These are phyloP conservation scores for Mercenaria mercenaria DNA, from an alignment of 1,140 invertebrate genomes.

Conservation along the genomic window DNA sequence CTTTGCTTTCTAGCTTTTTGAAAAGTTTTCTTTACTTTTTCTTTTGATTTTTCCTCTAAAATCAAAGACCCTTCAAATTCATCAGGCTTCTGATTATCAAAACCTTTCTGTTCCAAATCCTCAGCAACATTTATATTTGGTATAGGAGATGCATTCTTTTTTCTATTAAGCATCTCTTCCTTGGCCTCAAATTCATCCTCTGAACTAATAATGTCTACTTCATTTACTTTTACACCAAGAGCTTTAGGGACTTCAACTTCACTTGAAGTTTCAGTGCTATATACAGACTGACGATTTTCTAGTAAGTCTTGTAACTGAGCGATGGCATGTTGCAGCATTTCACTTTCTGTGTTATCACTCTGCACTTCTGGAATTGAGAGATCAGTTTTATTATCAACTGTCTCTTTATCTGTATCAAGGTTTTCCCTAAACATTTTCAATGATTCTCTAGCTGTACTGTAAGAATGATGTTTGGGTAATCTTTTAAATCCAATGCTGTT, in stretches of 20 bases:
- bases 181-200: slow-evolving; percentile 7
- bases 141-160: neutral
- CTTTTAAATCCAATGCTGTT: neutral
- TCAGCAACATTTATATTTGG: neutral
- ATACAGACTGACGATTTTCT: neutral
- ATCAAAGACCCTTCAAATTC: neutral
- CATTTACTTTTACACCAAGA: neutral
- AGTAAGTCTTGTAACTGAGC: neutral
- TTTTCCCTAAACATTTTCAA: neutral
- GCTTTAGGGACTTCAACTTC: neutral
- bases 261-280: neutral
- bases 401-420: neutral
- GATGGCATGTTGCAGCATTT: neutral
- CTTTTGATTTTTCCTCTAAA: neutral
- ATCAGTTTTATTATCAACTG: neutral
- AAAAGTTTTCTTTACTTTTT: neutral
- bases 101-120: neutral
- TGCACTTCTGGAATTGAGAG: neutral
- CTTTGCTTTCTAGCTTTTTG: slow-evolving; percentile 27
- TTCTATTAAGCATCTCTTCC: neutral
- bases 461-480: neutral
- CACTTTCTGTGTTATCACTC: neutral
- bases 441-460: neutral
- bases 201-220: neutral
- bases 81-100: neutral